Percentiles rank a stretch among this genome's conserved stretches.
Evolutionary conservation across 2,113 vertebrate genomes (phyloP).

Genomic region (Ondatra zibethicus): DNA sequence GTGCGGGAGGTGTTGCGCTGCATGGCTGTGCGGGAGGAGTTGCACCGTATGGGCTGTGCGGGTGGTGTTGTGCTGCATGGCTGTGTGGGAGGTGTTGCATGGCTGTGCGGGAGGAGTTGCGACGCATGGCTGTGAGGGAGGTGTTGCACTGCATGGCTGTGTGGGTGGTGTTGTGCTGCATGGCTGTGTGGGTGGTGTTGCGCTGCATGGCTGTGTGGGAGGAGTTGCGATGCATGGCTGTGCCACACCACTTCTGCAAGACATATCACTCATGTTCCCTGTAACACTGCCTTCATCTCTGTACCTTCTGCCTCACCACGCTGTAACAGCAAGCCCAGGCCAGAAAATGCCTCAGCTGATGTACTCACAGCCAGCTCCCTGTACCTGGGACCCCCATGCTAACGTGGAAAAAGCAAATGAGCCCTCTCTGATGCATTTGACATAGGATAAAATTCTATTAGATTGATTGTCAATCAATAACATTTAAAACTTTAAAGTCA

Average conservation of each 20-base stretch:
- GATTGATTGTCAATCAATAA: background rate
- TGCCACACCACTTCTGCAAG: background rate
- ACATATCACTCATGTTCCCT: background rate
- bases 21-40: accelerated
- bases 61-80: no score
- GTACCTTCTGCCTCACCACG: no score
- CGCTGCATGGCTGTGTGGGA: accelerated
- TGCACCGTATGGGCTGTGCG: accelerated
- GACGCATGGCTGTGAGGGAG: accelerated
- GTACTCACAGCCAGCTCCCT: background rate
- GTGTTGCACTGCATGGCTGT: accelerated
- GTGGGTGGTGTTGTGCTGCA: no score
- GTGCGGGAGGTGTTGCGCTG: no score
- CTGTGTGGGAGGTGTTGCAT: accelerated
- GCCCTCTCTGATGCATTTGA: background rate
- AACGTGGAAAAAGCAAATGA: background rate
- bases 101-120: no score
- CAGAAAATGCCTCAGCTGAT: background rate
- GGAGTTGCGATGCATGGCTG: accelerated
- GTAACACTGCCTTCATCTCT: background rate
- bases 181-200: accelerated
- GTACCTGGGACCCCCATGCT: background rate
- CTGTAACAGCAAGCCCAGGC: background rate
- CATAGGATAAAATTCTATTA: background rate
- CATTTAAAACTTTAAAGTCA: background rate